Conservation (phyloP, 2,888 invertebrate species). For the Prenolepis imparis region DNA sequence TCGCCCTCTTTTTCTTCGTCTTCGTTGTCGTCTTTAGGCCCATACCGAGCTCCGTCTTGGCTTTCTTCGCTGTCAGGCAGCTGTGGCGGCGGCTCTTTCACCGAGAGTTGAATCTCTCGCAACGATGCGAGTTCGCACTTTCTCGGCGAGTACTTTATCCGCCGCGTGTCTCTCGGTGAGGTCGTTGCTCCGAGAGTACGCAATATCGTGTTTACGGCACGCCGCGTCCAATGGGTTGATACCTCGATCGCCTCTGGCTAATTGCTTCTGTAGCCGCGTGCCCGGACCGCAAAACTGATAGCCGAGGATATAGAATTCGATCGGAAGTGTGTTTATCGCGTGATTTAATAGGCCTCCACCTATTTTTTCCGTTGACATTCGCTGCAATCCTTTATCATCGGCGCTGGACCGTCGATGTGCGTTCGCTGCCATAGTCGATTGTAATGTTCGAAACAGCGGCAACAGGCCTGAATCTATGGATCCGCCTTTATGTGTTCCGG, state of each 20-base stretch:
- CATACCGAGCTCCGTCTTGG: background rate
- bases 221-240: constrained; percentile 75
- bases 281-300: too few relatives aligned
- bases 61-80: background rate
- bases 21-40: too few relatives aligned
- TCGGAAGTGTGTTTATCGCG: background rate
- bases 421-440: background rate
- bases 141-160: constrained; percentile 79
- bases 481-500: background rate
- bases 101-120: constrained; percentile 77
- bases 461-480: background rate
- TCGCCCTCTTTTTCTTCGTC: too few relatives aligned
- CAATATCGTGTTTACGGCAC: constrained; percentile 72
- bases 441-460: background rate
- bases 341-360: background rate
- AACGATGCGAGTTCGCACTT: constrained; percentile 77
- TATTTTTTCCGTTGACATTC: too few relatives aligned
- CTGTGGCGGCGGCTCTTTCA: constrained; percentile 68
- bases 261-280: too few relatives aligned
- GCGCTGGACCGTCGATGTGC: too few relatives aligned
- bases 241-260: constrained; percentile 55
- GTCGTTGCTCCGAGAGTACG: constrained; percentile 65
- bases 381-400: too few relatives aligned
- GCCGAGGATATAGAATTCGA: too few relatives aligned
- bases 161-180: constrained; percentile 78